Evolutionary conservation across 2,888 invertebrate species (phyloP).

Genomic region (Trileptium ribeirensis): DNA sequence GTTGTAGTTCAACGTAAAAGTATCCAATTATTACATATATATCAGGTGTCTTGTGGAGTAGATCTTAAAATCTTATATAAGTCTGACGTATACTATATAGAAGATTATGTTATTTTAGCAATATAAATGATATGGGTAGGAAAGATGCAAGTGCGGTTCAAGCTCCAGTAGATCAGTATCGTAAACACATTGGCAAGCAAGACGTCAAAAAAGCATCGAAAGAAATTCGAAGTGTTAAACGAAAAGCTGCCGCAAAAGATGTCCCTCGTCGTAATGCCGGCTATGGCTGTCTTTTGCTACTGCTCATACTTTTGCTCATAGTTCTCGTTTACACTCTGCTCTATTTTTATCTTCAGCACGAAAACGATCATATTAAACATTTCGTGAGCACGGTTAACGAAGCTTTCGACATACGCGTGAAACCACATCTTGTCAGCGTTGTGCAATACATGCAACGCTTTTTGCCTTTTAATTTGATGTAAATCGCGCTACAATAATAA

Average conservation of each 20-base stretch:
- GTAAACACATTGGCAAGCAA: conserved; percentile 16
- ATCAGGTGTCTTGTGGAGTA: no score
- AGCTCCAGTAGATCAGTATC: conserved; percentile 9
- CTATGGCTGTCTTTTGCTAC: not conserved
- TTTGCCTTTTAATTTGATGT: no score
- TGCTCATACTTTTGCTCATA: not conserved
- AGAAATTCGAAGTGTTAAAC: not conserved
- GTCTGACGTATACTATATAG: no score
- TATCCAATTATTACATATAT: no score
- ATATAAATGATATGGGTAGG: conserved; percentile 2
- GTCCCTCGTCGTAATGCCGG: not conserved
- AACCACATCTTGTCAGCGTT: no score
- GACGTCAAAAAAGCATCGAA: not conserved
- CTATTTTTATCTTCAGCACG: not conserved
- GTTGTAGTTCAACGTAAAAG: no score
- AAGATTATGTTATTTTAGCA: no score
- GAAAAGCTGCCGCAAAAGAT: not conserved
- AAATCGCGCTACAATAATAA: no score
- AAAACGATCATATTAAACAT: not conserved
- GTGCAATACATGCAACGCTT: no score
- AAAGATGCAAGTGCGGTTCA: conserved; percentile 12
- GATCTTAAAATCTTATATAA: no score
- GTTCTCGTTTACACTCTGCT: not conserved
- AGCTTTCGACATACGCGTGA: no score
- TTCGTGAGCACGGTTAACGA: no score